phyloP scores from a whole-genome alignment of 2,113 vertebrate species.

The Hirundichthys speculiger region DNA sequence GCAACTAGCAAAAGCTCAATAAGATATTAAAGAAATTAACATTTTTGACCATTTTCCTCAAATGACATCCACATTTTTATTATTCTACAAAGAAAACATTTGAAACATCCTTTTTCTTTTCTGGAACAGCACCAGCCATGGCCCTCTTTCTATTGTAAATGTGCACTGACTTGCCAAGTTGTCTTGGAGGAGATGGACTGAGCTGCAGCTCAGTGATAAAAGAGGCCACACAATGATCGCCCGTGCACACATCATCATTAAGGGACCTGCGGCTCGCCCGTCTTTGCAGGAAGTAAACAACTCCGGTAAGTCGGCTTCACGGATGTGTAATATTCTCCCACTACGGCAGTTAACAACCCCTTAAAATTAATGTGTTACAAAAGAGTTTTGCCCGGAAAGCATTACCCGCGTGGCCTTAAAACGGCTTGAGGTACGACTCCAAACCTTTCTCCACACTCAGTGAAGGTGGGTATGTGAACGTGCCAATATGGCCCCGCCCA shows the following conservation, averaged over 20 bases:
- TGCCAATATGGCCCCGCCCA: too few species aligned
- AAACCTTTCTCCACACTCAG: too few species aligned
- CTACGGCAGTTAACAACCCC: neutral
- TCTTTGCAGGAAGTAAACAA: slow-evolving; percentile 44
- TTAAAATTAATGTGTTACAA: too few species aligned
- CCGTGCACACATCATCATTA: slow-evolving; percentile 46
- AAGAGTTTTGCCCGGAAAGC: too few species aligned
- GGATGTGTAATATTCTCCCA: neutral
- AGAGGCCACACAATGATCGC: slow-evolving; percentile 26
- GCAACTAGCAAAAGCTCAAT: slow-evolving; percentile 44
- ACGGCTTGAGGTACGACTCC: too few species aligned
- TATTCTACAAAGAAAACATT: too few species aligned
- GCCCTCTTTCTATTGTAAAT: slow-evolving; percentile 2
- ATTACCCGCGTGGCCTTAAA: too few species aligned
- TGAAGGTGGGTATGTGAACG: too few species aligned
- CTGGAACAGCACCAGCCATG: slow-evolving; percentile 28
- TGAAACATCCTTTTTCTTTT: slow-evolving; percentile 68
- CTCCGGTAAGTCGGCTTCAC: slow-evolving; percentile 14
- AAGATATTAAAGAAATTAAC: slow-evolving; percentile 53
- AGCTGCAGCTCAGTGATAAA: slow-evolving; percentile 17
- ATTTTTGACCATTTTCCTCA: slow-evolving; percentile 30
- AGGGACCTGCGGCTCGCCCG: slow-evolving; percentile 25
- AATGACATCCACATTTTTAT: slow-evolving; percentile 47
- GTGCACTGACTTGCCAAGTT: slow-evolving; percentile 37
- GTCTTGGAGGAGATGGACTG: slow-evolving; percentile 19